Evolutionary conservation across 2,888 invertebrate genomes (phyloP), one percentile per base, ranked within the genome.

Genomic region (Athripsodes cinereus): DNA sequence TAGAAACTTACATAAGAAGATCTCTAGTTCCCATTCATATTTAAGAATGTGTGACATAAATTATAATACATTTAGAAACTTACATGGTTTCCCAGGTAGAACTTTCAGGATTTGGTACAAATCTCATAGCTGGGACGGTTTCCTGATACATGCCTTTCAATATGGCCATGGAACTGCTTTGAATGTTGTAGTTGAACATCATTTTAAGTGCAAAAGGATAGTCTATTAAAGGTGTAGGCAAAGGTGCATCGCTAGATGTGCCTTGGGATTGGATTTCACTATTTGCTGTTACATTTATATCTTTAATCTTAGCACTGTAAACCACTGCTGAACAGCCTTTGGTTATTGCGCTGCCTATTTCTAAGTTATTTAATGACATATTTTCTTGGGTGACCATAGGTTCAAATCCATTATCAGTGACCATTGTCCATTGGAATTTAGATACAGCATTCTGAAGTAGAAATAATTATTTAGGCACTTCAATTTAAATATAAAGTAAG

Each of bases 111-210:
- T 69, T 70, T 62, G 71, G 72, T 63, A 75, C 74, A 52, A 74
- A 74, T 55, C 79, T 73, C 51, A 83, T 76, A 1, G 87, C 84
- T 3, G 93, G 93, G 5, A 93, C 84, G 11, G 88, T 86, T 75
- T 94, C 93, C 60, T 85, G 82, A 66, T 87, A 84, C 90, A 93
- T 92, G 3, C 87, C 87, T 54, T 81, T 79, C 64, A 90, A 72
- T 64, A 94, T 90, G 18, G 87, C 81, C 65, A 83, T 76, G 0
- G 92, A 87, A 70, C 88, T 90, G 18, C 90, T 90, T 69, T 90
- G 89, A 2, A 88, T 86, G 65, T 90, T 88, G 69, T 92, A 94
- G 72, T 94, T 94, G 68, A 92, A 94, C 88, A 94, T 89, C 86
- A 94, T 89, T 75, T 94, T 94, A 18, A 94, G 75, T 5, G 93